Conservation (phyloP, 2,888 invertebrate genomes). For the Nebria salina region DNA sequence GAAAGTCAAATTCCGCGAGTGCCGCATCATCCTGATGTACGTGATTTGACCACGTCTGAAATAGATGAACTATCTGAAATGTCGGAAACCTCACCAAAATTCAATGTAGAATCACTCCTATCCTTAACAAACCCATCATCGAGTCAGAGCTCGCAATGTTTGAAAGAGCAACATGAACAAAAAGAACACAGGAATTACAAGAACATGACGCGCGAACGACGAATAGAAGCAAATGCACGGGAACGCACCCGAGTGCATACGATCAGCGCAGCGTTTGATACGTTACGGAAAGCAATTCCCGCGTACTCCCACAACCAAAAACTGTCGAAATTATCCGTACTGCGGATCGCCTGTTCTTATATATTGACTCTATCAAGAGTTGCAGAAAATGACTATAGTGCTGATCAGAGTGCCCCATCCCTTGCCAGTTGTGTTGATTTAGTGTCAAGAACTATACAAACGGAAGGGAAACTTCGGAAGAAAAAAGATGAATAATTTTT, state of each 20-base stretch:
- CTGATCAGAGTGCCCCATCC: conserved; percentile 69
- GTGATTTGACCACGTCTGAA: conserved; percentile 43
- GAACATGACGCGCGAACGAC: conserved; percentile 91
- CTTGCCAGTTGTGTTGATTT: conserved; percentile 83
- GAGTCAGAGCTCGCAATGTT: conserved; percentile 22
- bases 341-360: conserved; percentile 93
- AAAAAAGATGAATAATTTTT: conserved; percentile 75
- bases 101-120: conserved; percentile 52
- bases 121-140: conserved; percentile 31
- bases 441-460: conserved; percentile 92
- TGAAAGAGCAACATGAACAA: conserved; percentile 51
- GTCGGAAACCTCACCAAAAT: conserved; percentile 51
- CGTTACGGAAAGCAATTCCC: conserved; percentile 83
- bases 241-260: conserved; percentile 94
- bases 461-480: conserved; percentile 88
- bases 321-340: conserved; percentile 89
- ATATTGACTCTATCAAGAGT: conserved; percentile 86
- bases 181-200: conserved; percentile 89
- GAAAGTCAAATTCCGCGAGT: conserved; percentile 63
- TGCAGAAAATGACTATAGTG: conserved; percentile 75
- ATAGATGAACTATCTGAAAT: conserved; percentile 22
- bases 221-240: conserved; percentile 94
- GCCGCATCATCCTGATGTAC: conserved; percentile 67
- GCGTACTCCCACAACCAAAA: conserved; percentile 94
- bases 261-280: conserved; percentile 95